Percentiles rank a stretch among this genome's conserved stretches.
Evolutionary conservation across 2,113 vertebrate genomes (phyloP).

Genomic region (Corythornis vintsioides): DNA sequence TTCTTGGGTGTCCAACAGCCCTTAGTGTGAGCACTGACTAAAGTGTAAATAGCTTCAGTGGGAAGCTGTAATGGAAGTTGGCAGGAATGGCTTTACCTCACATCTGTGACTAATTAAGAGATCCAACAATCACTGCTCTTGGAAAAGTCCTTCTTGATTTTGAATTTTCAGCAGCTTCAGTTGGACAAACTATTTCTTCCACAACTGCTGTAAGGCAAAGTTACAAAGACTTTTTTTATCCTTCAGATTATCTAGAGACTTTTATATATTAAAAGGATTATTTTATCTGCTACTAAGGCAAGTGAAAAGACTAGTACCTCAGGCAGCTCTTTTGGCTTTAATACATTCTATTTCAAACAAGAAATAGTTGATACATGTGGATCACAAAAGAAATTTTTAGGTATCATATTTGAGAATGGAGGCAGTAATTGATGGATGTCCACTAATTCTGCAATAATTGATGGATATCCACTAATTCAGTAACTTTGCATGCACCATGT

Average conservation of each 20-base stretch:
- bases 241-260: background rate
- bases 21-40: background rate
- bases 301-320: background rate
- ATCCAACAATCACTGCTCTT: background rate
- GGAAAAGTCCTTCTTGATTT: background rate
- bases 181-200: background rate
- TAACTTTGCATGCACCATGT: background rate
- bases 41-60: constrained; percentile 28
- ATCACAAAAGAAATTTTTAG: background rate
- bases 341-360: background rate
- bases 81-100: constrained; percentile 22
- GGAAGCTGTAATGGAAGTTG: background rate
- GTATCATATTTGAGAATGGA: background rate
- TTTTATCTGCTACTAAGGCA: background rate
- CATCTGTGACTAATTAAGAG: constrained; percentile 10
- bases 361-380: background rate
- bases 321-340: background rate
- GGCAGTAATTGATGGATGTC: background rate
- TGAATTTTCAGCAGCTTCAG: background rate
- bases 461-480: background rate
- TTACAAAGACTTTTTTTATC: background rate
- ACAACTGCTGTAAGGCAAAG: background rate
- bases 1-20: background rate
- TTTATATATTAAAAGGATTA: background rate
- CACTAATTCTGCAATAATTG: background rate